Evolutionary conservation across 2,888 invertebrate genomes (phyloP), one percentile per base, ranked within the genome.

Genomic region (Polymixis lichenea): DNA sequence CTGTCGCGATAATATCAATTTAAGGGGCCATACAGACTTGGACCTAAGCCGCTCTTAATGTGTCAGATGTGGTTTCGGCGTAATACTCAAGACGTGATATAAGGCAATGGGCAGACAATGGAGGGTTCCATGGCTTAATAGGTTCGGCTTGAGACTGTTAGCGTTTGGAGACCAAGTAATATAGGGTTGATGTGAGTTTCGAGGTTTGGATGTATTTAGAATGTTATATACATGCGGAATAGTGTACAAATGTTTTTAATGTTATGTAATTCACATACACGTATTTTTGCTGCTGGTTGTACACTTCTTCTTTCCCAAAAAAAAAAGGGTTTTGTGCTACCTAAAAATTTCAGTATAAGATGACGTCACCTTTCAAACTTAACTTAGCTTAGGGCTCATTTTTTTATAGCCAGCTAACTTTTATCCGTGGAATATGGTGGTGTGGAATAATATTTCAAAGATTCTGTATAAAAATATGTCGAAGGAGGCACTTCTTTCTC

Each of bases 1-100:
- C 82, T 74, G 80, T 85, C 82, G 87, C 80, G 89, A 90, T 90
- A 89, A 87, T 91, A 90, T 91, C 89, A 90, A 89, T 91, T 89
- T 88, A 86, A 87, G 85, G 76, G 86, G 85, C 83, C 72, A 62
- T 77, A 67, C 78, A 75, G 78, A 82, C 85, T 85, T 82, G 78
- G 80, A 82, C 80, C 69, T 88, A 84, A 89, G 89, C 89, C 80
- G 77, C 76, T 78, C 88, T 81, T 87, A 85, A 87, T 80, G 84
- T 72, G 70, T 80, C 77, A 72, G 83, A 82, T 88, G 87, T 73
- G 89, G 87, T 84, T 84, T 82, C 77, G 86, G 78, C 72, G 84
- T 86, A 80, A 87, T 84, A 81, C 84, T 86, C 77, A 87, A 89
- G 84, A 71, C 77, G 77, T 88, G 86, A 88, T 88, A 82, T 89